Conservation (phyloP, 1,140 invertebrate genomes). For the Argopecten irradians region DNA sequence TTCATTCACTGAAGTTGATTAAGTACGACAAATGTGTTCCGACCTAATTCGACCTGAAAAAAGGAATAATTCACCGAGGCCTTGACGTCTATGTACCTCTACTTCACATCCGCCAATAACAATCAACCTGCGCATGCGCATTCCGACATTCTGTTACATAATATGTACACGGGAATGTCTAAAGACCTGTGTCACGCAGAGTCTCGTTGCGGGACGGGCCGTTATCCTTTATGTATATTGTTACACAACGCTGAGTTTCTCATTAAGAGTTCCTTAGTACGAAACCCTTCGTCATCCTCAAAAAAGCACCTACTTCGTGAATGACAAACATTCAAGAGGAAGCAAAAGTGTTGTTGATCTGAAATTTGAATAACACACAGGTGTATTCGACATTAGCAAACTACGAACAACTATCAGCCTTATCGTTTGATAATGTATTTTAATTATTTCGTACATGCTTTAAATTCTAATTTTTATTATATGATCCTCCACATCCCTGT, state of each 20-base stretch:
- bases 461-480: not conserved
- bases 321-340: no score
- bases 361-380: no score
- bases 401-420: no score
- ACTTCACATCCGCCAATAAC: not conserved
- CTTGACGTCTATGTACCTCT: not conserved
- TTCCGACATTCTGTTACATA: not conserved
- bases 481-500: not conserved
- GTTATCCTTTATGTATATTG: not conserved
- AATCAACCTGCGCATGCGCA: not conserved
- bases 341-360: no score
- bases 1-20: not conserved
- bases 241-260: not conserved
- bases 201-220: not conserved
- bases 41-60: not conserved
- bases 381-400: no score
- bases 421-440: no score
- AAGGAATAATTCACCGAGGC: not conserved
- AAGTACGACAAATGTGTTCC: not conserved
- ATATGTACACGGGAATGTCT: not conserved
- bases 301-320: not conserved
- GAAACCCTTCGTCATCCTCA: not conserved
- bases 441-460: no score
- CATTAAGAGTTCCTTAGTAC: not conserved
- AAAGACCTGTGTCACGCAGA: not conserved